Evolutionary conservation across 2,113 vertebrate species (phyloP).

Genomic region (Halcyon malimbica): DNA sequence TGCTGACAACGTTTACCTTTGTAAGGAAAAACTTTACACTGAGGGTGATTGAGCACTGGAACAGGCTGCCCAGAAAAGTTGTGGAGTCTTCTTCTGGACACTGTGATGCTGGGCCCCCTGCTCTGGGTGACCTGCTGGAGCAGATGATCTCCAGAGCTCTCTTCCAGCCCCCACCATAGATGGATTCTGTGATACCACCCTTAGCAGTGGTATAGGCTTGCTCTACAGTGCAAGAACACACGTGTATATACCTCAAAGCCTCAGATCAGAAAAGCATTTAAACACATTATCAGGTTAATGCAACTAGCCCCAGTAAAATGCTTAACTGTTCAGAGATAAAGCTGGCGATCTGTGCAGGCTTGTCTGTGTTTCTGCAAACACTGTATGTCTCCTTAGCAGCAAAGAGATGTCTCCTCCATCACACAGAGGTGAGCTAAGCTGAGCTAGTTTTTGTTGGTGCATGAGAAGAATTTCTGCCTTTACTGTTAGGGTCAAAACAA

Average conservation of each 20-base stretch:
- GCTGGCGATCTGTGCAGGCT: background rate
- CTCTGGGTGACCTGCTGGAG: background rate
- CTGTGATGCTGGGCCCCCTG: background rate
- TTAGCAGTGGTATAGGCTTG: background rate
- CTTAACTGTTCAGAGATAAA: background rate
- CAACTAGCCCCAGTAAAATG: accelerated
- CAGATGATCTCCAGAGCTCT: background rate
- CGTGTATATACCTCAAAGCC: background rate
- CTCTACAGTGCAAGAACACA: background rate
- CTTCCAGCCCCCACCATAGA: background rate
- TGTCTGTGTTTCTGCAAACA: background rate
- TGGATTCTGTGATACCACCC: background rate
- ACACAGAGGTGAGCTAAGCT: background rate
- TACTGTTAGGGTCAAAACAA: background rate
- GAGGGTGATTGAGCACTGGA: background rate
- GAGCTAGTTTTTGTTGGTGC: background rate
- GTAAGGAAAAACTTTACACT: background rate
- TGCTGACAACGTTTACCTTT: background rate
- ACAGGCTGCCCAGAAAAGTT: background rate
- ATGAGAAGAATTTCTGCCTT: background rate
- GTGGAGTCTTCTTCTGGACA: background rate
- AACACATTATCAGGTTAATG: background rate
- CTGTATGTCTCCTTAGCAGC: background rate
- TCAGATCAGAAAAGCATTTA: background rate
- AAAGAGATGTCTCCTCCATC: background rate